Base-by-base conservation (phyloP, 1,140 invertebrate species). In the Drosophila seguyi region DNA sequence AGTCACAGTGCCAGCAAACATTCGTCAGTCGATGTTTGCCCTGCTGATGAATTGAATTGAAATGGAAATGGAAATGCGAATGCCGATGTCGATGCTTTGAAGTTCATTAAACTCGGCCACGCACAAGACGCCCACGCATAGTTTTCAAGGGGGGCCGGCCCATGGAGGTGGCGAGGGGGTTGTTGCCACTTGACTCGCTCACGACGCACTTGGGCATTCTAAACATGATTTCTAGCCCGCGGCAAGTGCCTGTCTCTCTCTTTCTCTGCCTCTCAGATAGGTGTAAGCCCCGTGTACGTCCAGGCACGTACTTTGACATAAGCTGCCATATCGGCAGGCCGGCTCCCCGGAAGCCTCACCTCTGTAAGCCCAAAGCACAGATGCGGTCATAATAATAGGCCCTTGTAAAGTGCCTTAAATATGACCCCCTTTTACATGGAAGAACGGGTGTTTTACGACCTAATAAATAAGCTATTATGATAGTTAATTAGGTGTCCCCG, bases 171-270 rank as follows among this genome's bases (percentile, higher is more conserved):
- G 14, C 25, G 18, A 48, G 29, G 55, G 56, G 48, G 16, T 13
- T 55, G 47, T 18, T 75, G 79, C 57, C 65, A 67, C 82, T 85
- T 79, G 74, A 81, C 74, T 86, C 50, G 78, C 71, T 78, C 68
- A 71, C 63, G 78, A 78, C 42, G 62, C 71, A 82, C 80, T 87
- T 87, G 74, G 72, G 66, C 56, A 87, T 87, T 87, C 84, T 73
- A 80, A 75, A 77, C 84, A 87, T 83, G 84, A 83, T 80, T 87
- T 87, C 80, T 84, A 55, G 71, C 84, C 75, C 76, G 63, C 67
- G 84, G 80, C 76, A 80, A 83, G 63, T 83, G 81, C 53, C 77
- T 52, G 50, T 53, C 38, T 4, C 25, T 4, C 25, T 25, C 25
- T 25, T 2, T 62, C 27, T 31, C 25, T 27, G n/a, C n/a, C 58